These are phyloP conservation scores for Coreius guichenoti DNA, from an alignment of 2,797 vertebrate genomes.

Conservation along the genomic window DNA sequence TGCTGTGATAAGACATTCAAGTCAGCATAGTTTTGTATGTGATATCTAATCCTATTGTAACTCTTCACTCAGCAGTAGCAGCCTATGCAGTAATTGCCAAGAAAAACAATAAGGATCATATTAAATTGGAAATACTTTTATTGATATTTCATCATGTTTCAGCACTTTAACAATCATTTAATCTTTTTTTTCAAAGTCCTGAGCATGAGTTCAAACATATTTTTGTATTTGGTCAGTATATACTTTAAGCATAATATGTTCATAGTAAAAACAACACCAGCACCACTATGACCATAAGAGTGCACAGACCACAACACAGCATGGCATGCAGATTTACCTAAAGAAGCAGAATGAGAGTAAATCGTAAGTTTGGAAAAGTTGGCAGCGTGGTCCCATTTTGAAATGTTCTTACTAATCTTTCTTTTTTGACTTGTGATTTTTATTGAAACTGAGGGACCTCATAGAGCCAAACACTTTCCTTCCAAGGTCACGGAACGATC, in stretches of 20 bases:
- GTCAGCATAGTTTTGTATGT: conserved; percentile 30
- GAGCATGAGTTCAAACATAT: conserved; percentile 78
- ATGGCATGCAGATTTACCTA: conserved; percentile 63
- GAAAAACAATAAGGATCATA: conserved; percentile 41
- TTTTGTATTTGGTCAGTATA: conserved; percentile 77
- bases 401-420: conserved; percentile 63
- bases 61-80: not conserved
- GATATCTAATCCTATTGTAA: conserved; percentile 31
- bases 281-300: conserved; percentile 70
- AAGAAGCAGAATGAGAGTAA: conserved; percentile 68
- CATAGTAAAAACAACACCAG: conserved; percentile 72
- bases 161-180: conserved; percentile 68
- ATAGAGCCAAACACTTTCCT: conserved; percentile 83
- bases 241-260: conserved; percentile 66
- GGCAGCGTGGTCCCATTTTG: conserved; percentile 15
- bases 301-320: conserved; percentile 74
- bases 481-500: conserved; percentile 84
- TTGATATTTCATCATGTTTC: conserved; percentile 70
- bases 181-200: conserved; percentile 77
- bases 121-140: conserved; percentile 69
- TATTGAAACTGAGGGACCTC: conserved; percentile 80
- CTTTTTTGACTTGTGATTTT: conserved; percentile 78
- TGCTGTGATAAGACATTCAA: conserved; percentile 10
- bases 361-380: conserved; percentile 56
- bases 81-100: not conserved